Conservation (phyloP, 2,113 vertebrate species). For the Lycocorax pyrrhopterus region DNA sequence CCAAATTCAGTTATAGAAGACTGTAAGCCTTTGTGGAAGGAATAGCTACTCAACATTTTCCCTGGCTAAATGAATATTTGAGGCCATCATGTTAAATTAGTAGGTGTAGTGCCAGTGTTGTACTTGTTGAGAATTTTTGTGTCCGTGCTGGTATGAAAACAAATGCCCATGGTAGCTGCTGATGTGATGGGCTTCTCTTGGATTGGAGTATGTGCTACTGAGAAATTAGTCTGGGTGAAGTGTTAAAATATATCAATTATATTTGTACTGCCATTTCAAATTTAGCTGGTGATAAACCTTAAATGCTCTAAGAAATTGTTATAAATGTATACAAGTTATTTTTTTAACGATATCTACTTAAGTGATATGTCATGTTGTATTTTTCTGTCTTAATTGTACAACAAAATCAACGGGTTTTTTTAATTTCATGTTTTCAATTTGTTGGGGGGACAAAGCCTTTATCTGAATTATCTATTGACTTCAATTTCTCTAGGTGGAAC, state of each 20-base stretch:
- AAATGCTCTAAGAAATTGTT: background rate
- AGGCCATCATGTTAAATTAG: background rate
- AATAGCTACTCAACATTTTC: background rate
- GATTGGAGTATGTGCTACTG: background rate
- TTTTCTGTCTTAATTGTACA: background rate
- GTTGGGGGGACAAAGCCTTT: background rate
- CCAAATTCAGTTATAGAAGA: background rate
- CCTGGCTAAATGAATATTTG: background rate
- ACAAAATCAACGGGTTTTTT: background rate
- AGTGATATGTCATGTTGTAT: background rate
- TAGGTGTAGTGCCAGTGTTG: background rate
- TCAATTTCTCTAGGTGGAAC: background rate
- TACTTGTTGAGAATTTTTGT: background rate
- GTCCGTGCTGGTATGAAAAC: background rate
- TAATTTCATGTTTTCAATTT: background rate
- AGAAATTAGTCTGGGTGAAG: background rate
- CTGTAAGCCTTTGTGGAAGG: background rate
- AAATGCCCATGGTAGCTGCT: background rate
- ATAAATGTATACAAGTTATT: background rate
- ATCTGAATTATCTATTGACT: background rate
- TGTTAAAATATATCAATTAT: background rate
- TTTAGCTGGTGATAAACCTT: background rate
- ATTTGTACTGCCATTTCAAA: background rate
- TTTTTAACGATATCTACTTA: background rate
- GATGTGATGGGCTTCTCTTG: background rate